phyloP scores from a whole-genome alignment of 2,888 invertebrate genomes.

The Lasioglossum zephyrum region DNA sequence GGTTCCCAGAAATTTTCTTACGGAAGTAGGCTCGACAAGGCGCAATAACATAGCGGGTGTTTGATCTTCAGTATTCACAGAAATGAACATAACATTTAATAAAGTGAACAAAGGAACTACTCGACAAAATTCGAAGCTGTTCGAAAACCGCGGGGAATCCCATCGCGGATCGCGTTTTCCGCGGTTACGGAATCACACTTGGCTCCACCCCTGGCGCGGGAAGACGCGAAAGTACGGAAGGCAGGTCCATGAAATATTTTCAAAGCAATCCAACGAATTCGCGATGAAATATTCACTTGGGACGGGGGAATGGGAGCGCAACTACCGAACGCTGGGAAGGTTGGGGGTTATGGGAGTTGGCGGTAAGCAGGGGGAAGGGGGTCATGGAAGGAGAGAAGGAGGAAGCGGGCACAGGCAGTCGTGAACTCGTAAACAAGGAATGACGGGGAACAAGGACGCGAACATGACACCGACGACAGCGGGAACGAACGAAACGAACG shows the following conservation, averaged over 20 bases:
- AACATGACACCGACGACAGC: conserved; percentile 57
- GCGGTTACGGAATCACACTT: background rate
- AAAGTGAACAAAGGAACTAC: background rate
- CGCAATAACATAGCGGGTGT: too few species aligned
- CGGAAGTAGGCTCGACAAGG: too few species aligned
- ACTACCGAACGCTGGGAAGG: conserved; percentile 38
- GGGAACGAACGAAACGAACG: conserved; percentile 41
- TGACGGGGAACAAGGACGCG: conserved; percentile 56
- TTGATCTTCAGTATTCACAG: too few species aligned
- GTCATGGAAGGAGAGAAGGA: background rate
- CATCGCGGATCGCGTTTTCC: background rate
- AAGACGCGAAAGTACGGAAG: conserved; percentile 5
- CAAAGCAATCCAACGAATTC: conserved; percentile 52
- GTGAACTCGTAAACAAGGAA: conserved; percentile 63
- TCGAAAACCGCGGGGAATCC: background rate
- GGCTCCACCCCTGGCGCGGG: background rate
- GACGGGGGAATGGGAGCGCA: background rate
- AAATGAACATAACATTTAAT: background rate
- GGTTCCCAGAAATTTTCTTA: background rate
- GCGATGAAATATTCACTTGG: conserved; percentile 51
- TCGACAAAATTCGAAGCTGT: background rate
- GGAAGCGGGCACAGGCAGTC: conserved; percentile 19
- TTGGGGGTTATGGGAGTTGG: conserved; percentile 34
- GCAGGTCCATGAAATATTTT: conserved; percentile 40
- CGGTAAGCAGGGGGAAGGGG: conserved; percentile 1